Percentiles rank a stretch among this genome's conserved stretches.
These are phyloP conservation scores for Montipora efflorescens DNA, from an alignment of 64 coral and sea anemone genomes.

Conservation along the genomic window DNA sequence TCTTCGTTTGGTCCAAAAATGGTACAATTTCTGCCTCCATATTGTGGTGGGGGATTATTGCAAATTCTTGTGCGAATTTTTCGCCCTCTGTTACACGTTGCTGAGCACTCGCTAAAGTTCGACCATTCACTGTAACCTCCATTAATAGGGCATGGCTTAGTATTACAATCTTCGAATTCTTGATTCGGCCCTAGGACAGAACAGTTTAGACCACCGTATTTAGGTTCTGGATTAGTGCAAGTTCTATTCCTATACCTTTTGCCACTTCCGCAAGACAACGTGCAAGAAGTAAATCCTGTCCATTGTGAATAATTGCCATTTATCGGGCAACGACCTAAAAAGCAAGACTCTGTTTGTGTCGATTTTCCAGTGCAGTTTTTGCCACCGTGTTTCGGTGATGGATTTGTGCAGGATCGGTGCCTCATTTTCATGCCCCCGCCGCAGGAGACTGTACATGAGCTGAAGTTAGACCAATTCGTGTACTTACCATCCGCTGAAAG, in stretches of 20 bases:
- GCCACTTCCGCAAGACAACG: conserved; percentile 62
- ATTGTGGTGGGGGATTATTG: conserved; percentile 55
- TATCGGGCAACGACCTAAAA: conserved; percentile 59
- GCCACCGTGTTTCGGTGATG: conserved; percentile 73
- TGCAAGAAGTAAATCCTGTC: conserved; percentile 62
- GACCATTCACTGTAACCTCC: conserved; percentile 91
- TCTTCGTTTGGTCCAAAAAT: conserved; percentile 39
- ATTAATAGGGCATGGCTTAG: conserved; percentile 74
- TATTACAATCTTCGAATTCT: conserved; percentile 62
- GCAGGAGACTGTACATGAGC: conserved; percentile 71
- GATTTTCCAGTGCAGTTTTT: conserved; percentile 7
- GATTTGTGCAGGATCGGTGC: conserved; percentile 77
- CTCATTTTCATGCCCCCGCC: conserved; percentile 46
- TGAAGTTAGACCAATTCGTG: conserved; percentile 81
- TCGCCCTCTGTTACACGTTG: conserved; percentile 64
- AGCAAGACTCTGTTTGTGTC: conserved; percentile 14
- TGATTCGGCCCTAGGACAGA: conserved; percentile 38
- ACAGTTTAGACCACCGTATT: conserved; percentile 81
- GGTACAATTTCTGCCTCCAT: conserved; percentile 80
- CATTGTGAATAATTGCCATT: conserved; percentile 79
- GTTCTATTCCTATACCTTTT: conserved; percentile 58
- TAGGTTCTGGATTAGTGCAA: conserved; percentile 60
- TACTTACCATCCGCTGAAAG: conserved; percentile 77
- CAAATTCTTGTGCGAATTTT: conserved; percentile 72
- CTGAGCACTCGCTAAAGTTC: conserved; percentile 70